Conservation (phyloP, 2,797 vertebrate genomes). For the Lithobates pipiens region DNA sequence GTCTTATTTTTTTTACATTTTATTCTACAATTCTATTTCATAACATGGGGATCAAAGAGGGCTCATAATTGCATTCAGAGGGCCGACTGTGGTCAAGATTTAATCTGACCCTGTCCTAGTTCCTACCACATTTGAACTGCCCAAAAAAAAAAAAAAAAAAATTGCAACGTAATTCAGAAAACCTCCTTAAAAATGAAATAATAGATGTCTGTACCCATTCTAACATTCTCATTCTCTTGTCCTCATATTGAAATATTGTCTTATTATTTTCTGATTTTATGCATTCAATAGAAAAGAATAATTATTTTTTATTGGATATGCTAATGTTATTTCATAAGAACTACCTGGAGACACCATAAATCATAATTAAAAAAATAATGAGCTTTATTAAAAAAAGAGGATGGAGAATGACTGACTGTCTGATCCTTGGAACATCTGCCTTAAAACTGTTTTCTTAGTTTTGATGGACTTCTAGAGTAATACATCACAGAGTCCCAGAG, state of each 20-base stretch:
- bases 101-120: neutral
- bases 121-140: neutral
- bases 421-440: constrained; percentile 24
- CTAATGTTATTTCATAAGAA: constrained; percentile 18
- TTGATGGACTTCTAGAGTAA: constrained; percentile 34
- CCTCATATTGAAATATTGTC: neutral
- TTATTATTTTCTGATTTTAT: neutral
- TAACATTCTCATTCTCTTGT: neutral
- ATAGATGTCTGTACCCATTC: neutral
- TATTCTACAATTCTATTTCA: too few species aligned
- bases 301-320: constrained; percentile 12
- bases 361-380: constrained; percentile 5
- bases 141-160: neutral
- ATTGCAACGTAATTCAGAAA: neutral
- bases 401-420: neutral
- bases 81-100: too few species aligned
- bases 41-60: too few species aligned
- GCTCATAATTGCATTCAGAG: too few species aligned
- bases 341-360: constrained; percentile 5
- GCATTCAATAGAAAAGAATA: neutral
- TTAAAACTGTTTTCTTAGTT: constrained; percentile 20
- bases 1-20: too few species aligned
- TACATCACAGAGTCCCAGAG: constrained; percentile 28
- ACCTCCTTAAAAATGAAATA: neutral
- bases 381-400: constrained; percentile 1